phyloP scores from a whole-genome alignment of 2,888 invertebrate species.

The Acanthacorydalis orientalis region DNA sequence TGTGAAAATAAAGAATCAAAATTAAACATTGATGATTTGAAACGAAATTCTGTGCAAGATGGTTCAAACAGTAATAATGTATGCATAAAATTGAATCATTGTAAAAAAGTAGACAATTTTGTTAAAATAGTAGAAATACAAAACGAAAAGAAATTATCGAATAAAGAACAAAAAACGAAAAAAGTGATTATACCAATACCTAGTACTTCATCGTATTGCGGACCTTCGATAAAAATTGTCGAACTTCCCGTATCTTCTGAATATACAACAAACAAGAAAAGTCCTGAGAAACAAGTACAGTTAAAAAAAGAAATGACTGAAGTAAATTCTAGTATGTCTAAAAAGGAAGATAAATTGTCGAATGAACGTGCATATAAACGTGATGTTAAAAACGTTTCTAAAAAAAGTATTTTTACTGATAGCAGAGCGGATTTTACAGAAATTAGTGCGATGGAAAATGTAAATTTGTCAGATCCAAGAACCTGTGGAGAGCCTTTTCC shows the following conservation, averaged over 20 bases:
- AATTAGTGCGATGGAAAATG: too few species aligned
- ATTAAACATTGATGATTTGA: too few species aligned
- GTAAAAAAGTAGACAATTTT: constrained; percentile 9
- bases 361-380: too few species aligned
- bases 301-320: neutral
- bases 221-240: constrained; percentile 6
- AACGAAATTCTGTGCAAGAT: neutral
- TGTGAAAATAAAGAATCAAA: too few species aligned
- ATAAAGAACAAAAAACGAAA: constrained; percentile 2
- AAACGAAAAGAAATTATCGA: neutral
- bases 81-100: neutral
- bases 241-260: constrained; percentile 4
- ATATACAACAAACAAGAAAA: neutral
- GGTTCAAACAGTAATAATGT: constrained; percentile 7
- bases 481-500: constrained; percentile 4
- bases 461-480: neutral
- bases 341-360: too few species aligned
- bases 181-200: constrained; percentile 8
- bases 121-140: constrained; percentile 5
- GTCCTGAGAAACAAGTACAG: neutral
- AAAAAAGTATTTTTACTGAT: too few species aligned
- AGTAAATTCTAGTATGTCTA: neutral
- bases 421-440: too few species aligned
- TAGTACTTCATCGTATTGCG: constrained; percentile 7
- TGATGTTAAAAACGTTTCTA: too few species aligned